Conservation (phyloP, 2,797 vertebrate species). For the Parauchenoglanis ngamensis region DNA sequence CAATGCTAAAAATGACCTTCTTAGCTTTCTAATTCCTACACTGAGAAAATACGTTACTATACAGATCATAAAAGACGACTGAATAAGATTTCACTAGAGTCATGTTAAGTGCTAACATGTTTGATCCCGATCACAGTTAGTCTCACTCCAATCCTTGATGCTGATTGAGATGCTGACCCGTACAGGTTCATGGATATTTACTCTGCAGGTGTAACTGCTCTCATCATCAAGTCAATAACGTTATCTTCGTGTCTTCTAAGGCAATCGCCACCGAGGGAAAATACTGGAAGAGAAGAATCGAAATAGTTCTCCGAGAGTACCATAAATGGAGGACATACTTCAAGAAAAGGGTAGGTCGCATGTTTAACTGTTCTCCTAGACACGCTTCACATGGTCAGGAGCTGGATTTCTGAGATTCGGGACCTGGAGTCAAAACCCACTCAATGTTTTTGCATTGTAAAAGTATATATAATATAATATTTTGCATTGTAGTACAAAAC, state of each 20-base stretch:
- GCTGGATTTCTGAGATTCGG: neutral
- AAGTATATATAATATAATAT: neutral
- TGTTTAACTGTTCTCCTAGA: neutral
- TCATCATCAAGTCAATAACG: neutral
- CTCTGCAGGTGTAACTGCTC: neutral
- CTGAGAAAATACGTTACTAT: too few relatives aligned
- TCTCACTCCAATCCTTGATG: too few relatives aligned
- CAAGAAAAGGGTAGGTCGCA: conserved; percentile 88
- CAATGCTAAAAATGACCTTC: too few relatives aligned
- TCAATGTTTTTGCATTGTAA: neutral
- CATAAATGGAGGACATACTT: conserved; percentile 99
- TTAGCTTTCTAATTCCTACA: too few relatives aligned
- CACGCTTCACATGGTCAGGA: neutral
- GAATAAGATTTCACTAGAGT: too few relatives aligned
- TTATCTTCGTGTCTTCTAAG: conserved; percentile 64
- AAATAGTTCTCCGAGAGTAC: conserved; percentile 95
- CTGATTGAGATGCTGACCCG: neutral
- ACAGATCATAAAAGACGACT: too few relatives aligned
- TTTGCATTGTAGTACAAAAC: neutral
- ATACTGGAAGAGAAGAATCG: conserved; percentile 94
- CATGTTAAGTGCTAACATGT: too few relatives aligned
- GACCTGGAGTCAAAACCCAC: neutral
- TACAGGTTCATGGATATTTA: neutral
- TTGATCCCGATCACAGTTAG: too few relatives aligned
- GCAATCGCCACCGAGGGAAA: conserved; percentile 87